Conservation (phyloP, 2,888 invertebrate species). For the Metalampra italica region DNA sequence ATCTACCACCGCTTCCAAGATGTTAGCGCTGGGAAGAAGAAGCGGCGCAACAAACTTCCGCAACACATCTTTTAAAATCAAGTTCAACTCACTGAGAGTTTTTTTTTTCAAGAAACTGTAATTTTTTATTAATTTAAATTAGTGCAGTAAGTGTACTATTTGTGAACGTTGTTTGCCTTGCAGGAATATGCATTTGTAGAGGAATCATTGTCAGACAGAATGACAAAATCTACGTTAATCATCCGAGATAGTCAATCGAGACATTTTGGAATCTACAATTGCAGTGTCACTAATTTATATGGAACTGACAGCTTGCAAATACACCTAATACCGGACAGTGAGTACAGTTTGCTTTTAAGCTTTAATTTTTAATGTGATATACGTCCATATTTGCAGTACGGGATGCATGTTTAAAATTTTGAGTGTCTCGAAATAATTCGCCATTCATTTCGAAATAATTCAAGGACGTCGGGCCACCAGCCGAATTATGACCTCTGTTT, state of each 20-base stretch:
- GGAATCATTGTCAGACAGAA: conserved; percentile 85
- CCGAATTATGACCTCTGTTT: too few relatives aligned
- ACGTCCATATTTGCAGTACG: neutral
- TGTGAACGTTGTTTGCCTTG: neutral
- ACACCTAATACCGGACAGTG: conserved; percentile 91
- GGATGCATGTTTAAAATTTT: too few relatives aligned
- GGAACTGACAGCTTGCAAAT: conserved; percentile 92
- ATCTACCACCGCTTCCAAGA: too few relatives aligned
- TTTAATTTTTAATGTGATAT: neutral
- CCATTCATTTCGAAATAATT: too few relatives aligned
- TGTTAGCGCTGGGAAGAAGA: too few relatives aligned
- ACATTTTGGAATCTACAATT: conserved; percentile 96
- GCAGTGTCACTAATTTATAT: conserved; percentile 94
- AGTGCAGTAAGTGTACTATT: too few relatives aligned
- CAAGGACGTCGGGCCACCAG: too few relatives aligned
- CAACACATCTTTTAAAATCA: too few relatives aligned
- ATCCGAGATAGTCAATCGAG: conserved; percentile 88
- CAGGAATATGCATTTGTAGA: conserved; percentile 86
- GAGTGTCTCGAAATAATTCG: too few relatives aligned
- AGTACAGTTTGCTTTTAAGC: conserved; percentile 56
- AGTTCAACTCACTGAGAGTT: conserved; percentile 9
- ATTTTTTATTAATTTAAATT: too few relatives aligned
- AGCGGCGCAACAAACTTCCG: too few relatives aligned
- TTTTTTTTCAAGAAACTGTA: too few relatives aligned
- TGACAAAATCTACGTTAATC: conserved; percentile 89